Base-by-base conservation (phyloP, 2,888 invertebrate genomes). In the Cephus pygmeus region DNA sequence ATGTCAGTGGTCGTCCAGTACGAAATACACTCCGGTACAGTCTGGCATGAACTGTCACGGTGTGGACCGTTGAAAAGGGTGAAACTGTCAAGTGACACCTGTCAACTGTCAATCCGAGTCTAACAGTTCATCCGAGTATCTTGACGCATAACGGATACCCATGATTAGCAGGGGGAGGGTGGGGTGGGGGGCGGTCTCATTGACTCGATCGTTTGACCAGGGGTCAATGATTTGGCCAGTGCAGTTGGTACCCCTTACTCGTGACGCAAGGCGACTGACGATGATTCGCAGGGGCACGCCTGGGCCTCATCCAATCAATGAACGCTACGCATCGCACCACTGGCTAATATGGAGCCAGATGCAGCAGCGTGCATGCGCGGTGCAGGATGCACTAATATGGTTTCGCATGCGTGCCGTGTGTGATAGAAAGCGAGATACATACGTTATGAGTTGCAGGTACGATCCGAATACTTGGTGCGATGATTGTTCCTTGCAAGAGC, bases 331-430 rank as follows among this genome's bases (percentile, higher is more conserved):
- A 75, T 34, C 73, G 73, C 34, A 35, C 73, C 73, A 75, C n/a
- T 34, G 76, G 79, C 85, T 85, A 83, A 86, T 85, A 85, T 81
- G 86, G 85, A 81, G 77, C 69, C 71, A 75, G 77, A 76, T 78
- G 76, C 80, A 77, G 79, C 81, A 77, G 56, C 79, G 34, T 75
- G 73, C 83, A 83, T 83, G 81, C 85, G 85, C 84, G 82, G 83
- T 81, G 85, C 85, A 84, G 85, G 88, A 86, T 86, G 87, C 83
- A 86, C 88, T 87, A 88, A 89, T 89, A 89, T 88, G 88, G 88
- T 87, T 86, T 84, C 85, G 84, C 84, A 82, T 79, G 78, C 79
- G 80, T 77, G 79, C 79, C 81, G 15, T 79, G 83, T 82, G 78
- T 78, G 87, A 87, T 87, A 85, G 85, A 87, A 83, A 87, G 86